Evolutionary conservation across 2,888 invertebrate species (phyloP).

Genomic region (Diplazon laetatorius): DNA sequence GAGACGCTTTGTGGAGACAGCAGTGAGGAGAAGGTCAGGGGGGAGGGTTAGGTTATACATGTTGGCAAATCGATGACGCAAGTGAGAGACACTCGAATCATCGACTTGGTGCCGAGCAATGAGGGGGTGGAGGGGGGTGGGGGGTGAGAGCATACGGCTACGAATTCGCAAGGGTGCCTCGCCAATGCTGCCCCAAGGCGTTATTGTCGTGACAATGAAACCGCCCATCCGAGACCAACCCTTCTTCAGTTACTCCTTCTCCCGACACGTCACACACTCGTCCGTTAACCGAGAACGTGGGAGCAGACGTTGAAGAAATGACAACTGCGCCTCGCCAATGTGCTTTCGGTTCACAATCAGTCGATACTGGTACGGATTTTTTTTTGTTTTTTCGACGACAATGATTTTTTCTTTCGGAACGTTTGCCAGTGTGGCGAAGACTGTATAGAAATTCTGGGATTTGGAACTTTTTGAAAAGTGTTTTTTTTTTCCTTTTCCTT

Average conservation of each 20-base stretch:
- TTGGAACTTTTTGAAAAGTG: too few species aligned
- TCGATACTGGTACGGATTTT: constrained; percentile 30
- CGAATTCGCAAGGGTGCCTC: constrained; percentile 74
- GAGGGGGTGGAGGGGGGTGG: too few species aligned
- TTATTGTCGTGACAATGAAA: constrained; percentile 80
- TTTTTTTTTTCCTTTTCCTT: too few species aligned
- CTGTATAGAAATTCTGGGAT: too few species aligned
- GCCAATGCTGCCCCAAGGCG: constrained; percentile 79
- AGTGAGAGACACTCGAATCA: constrained; percentile 58
- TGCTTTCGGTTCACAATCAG: constrained; percentile 16
- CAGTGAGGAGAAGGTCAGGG: not conserved
- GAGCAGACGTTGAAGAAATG: constrained; percentile 29
- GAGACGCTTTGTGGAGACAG: not conserved
- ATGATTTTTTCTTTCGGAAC: too few species aligned
- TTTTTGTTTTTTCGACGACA: too few species aligned
- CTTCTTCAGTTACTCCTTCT: constrained; percentile 32
- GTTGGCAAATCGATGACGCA: constrained; percentile 43
- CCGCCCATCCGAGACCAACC: constrained; percentile 42
- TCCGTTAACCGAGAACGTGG: constrained; percentile 38
- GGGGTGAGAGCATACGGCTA: too few species aligned
- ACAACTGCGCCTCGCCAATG: constrained; percentile 8
- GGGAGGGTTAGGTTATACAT: not conserved
- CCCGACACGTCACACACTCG: constrained; percentile 45
- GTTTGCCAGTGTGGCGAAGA: too few species aligned
- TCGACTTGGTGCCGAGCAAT: constrained; percentile 42